A percentile compares a stretch with the other conserved stretches of the same genome.
Conservation (phyloP, 2,888 invertebrate species). For the Drosophila nigritarsus region DNA sequence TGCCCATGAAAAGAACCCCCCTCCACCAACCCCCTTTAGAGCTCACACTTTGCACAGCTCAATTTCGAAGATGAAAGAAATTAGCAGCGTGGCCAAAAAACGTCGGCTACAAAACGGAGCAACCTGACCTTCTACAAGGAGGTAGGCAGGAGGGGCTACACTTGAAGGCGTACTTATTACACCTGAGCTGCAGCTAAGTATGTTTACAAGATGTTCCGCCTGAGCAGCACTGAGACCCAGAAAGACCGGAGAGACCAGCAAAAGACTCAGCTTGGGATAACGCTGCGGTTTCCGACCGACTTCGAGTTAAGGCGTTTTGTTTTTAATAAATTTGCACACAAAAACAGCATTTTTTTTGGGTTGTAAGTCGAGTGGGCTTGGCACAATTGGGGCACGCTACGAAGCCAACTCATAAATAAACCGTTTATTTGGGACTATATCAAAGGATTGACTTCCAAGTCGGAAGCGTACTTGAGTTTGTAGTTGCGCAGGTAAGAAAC, state of each 20-base stretch:
- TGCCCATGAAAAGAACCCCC: neutral
- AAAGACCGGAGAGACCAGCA: conserved; percentile 2
- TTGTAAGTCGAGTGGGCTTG: neutral
- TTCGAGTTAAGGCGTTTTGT: conserved; percentile 55
- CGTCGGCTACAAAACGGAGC: conserved; percentile 15
- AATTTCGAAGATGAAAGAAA: conserved; percentile 70
- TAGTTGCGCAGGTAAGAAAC: neutral
- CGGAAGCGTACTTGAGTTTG: neutral
- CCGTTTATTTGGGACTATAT: conserved; percentile 8
- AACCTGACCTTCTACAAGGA: conserved; percentile 50
- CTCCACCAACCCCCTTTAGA: neutral
- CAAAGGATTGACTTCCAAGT: neutral
- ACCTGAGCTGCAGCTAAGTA: conserved; percentile 80
- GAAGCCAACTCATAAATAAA: conserved; percentile 4
- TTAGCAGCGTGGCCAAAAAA: conserved; percentile 73
- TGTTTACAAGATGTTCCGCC: conserved; percentile 76
- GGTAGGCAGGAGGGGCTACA: conserved; percentile 38
- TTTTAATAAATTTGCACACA: conserved; percentile 71
- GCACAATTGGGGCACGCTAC: neutral
- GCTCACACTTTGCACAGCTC: conserved; percentile 1
- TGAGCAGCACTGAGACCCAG: conserved; percentile 40
- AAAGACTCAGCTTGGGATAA: conserved; percentile 17
- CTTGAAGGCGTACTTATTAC: conserved; percentile 76
- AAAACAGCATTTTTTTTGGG: conserved; percentile 19
- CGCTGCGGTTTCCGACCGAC: conserved; percentile 13